These are phyloP conservation scores for Asbolus verrucosus DNA, from an alignment of 1,140 invertebrate species.

Conservation along the genomic window DNA sequence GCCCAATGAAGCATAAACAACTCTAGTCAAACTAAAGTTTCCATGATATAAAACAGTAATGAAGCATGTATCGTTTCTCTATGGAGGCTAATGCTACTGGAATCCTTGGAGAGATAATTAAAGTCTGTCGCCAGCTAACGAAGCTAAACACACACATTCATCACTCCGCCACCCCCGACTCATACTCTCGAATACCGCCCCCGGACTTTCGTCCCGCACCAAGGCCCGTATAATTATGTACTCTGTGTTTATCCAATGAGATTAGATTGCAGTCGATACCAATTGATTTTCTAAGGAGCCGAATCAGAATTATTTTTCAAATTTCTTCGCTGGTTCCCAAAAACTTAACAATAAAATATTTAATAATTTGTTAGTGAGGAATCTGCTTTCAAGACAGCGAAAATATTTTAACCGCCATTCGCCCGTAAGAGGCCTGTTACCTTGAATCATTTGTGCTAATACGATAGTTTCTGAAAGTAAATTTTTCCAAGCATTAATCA, in stretches of 20 bases:
- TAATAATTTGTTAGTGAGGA: no score
- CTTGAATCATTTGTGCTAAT: no score
- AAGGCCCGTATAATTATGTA: constrained; percentile 56
- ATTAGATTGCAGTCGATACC: constrained; percentile 51
- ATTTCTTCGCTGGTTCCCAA: no score
- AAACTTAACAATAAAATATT: no score
- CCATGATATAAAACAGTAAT: constrained; percentile 51
- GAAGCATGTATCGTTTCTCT: constrained; percentile 50
- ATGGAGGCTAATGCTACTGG: constrained; percentile 59
- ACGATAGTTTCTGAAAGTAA: neutral
- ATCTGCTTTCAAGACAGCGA: no score
- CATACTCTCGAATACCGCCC: constrained; percentile 42
- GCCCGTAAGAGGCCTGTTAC: no score
- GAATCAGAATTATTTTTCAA: no score
- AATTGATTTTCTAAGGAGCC: constrained; percentile 25
- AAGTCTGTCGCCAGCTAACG: constrained; percentile 62
- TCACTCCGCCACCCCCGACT: constrained; percentile 53
- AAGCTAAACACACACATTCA: constrained; percentile 61
- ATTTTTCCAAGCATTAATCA: no score
- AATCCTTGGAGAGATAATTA: constrained; percentile 63
- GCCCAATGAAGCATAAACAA: constrained; percentile 53
- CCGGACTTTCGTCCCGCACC: constrained; percentile 35
- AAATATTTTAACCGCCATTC: no score
- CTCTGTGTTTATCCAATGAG: constrained; percentile 52
- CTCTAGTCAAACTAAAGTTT: constrained; percentile 50